Evolutionary conservation across 1,140 invertebrate genomes (phyloP).

Genomic region (Liolophura sinensis): DNA sequence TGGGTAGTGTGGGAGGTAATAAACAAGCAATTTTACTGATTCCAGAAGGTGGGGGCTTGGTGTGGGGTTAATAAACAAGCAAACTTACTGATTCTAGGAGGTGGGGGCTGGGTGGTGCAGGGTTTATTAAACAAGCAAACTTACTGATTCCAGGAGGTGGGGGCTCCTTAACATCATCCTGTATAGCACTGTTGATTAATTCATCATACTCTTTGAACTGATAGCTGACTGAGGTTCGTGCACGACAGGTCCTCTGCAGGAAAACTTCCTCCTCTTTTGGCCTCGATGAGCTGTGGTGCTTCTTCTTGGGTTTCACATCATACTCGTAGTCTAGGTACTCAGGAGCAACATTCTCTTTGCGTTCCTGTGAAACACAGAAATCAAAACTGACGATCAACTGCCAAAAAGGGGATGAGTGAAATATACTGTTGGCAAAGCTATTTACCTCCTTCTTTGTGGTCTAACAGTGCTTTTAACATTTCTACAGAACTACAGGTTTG

Average conservation of each 20-base stretch:
- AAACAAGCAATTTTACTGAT: neutral
- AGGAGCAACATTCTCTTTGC: neutral
- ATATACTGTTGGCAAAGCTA: too few relatives aligned
- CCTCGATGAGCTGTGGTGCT: slow-evolving; percentile 53
- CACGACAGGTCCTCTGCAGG: slow-evolving; percentile 46
- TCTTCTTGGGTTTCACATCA: slow-evolving; percentile 61
- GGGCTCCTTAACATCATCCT: slow-evolving; percentile 61
- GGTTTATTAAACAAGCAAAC: slow-evolving; percentile 20
- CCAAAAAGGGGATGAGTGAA: too few relatives aligned
- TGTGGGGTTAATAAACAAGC: slow-evolving; percentile 13
- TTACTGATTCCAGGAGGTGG: slow-evolving; percentile 23
- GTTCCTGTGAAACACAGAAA: too few relatives aligned
- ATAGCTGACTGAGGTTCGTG: slow-evolving; percentile 68
- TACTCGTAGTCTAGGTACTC: neutral
- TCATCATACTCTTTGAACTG: slow-evolving; percentile 91
- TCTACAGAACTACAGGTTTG: too few relatives aligned
- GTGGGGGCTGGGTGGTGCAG: neutral
- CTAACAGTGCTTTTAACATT: too few relatives aligned
- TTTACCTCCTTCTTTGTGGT: too few relatives aligned
- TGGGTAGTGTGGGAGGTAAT: neutral
- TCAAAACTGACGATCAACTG: too few relatives aligned
- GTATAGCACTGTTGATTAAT: slow-evolving; percentile 88
- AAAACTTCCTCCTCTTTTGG: slow-evolving; percentile 22
- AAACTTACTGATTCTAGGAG: neutral
- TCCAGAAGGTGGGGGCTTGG: neutral